Base-by-base conservation (phyloP, 1,140 invertebrate genomes). In the Drosophila funebris region DNA sequence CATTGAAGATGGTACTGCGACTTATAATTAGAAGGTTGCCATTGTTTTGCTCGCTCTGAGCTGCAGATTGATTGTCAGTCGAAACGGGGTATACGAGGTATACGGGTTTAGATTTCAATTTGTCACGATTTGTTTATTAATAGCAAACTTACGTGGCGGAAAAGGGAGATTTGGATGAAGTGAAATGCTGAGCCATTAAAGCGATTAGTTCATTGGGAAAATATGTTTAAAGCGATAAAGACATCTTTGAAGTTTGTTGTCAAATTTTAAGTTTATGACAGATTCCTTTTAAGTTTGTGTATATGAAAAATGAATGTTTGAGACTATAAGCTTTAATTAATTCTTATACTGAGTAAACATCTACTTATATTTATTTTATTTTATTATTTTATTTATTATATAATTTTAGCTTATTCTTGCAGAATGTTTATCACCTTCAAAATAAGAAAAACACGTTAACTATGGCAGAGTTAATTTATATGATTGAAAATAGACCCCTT, bases 91-190 rank as follows among this genome's bases (percentile, higher is more conserved):
- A n/a, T n/a, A n/a, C n/a, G n/a, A n/a, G n/a, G n/a, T n/a, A n/a
- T n/a, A n/a, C n/a, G 27, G 11, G 24, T 0, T 46, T 44, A 16
- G 14, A 70, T 50, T 52, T 52, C 54, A 52, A 72, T 80, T 85
- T 85, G 81, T 84, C 80, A 84, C 80, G 80, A 85, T 73, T 85
- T 63, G 63, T 73, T 76, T 84, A 85, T 85, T 76, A 85, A 70
- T 85, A 84, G 80, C 73, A 13, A 53, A 33, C 27, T 53, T 79
- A 63, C 67, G 41, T 39, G 20, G n/a, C 20, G 27, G 16, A 3
- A 11, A 36, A 44, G 11, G 7, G 22, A 16, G 11, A 22, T 46
- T 7, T 18, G 11, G 3, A 22, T 52, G 11, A 27, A 18, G 29
- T 18, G 7, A 37, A 57, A 4, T 52, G 46, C 13, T 13, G 11